A percentile compares a stretch with the other conserved stretches of the same genome.
phyloP scores from a whole-genome alignment of 1,140 invertebrate genomes.

The Drosophila sp. region DNA sequence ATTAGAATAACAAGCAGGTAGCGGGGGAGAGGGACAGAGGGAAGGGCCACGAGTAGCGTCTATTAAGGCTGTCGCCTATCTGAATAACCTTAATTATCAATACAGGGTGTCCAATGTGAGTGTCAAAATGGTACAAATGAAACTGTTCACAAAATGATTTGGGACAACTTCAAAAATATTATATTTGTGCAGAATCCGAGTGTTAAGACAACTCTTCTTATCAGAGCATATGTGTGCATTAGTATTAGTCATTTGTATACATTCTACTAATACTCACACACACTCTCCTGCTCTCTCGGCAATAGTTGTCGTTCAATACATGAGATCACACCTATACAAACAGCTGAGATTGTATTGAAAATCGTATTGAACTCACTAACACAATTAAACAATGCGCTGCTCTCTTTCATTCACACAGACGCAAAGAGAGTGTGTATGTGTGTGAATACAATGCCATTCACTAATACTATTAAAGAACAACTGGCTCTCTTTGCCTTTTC shows the following conservation, averaged over 20 bases:
- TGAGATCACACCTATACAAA: background rate
- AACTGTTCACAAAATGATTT: background rate
- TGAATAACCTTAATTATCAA: conserved; percentile 5
- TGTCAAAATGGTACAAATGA: background rate
- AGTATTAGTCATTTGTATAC: conserved; percentile 34
- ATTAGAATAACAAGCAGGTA: conserved; percentile 4
- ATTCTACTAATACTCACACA: conserved; percentile 44
- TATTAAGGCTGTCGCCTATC: conserved; percentile 3
- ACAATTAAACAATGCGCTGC: background rate
- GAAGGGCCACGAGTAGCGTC: background rate
- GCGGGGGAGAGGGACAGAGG: background rate
- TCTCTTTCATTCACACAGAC: conserved; percentile 25
- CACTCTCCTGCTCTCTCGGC: conserved; percentile 22
- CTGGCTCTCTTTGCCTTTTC: conserved; percentile 27
- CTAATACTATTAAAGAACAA: conserved; percentile 34
- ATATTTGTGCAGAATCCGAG: background rate
- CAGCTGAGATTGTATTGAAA: conserved; percentile 16
- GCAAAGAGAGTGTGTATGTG: conserved; percentile 26
- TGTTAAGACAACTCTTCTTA: background rate
- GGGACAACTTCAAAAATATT: background rate
- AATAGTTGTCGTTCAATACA: conserved; percentile 3
- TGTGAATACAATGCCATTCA: conserved; percentile 3
- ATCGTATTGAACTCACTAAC: background rate
- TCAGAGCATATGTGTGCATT: no score
- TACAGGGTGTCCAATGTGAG: conserved; percentile 17